Percentiles rank a stretch among this genome's conserved stretches.
Evolutionary conservation across 1,140 invertebrate species (phyloP).

Genomic region (Trissolcus basalis): DNA sequence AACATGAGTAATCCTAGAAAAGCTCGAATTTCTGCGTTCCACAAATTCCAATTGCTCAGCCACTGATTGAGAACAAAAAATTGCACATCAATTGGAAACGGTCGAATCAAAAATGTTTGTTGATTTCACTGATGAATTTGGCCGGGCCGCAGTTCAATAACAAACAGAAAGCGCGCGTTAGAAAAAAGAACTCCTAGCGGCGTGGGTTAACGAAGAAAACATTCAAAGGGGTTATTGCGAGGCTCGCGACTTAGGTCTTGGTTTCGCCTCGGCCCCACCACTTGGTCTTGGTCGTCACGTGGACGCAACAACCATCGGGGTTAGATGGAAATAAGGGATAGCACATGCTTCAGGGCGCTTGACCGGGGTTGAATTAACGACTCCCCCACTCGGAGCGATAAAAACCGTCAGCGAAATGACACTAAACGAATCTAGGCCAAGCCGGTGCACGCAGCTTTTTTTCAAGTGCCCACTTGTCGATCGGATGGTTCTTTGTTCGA

Average conservation of each 20-base stretch:
- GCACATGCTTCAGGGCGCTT: conserved; percentile 39
- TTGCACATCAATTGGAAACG: too few species aligned
- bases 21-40: too few species aligned
- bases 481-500: conserved; percentile 10
- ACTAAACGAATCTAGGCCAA: conserved; percentile 48
- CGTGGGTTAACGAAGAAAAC: conserved; percentile 61
- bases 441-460: conserved; percentile 20
- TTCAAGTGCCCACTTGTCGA: background rate
- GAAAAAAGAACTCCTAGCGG: conserved; percentile 23
- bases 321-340: conserved; percentile 48
- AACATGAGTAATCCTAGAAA: background rate
- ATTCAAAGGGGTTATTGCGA: conserved; percentile 67
- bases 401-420: conserved; percentile 37
- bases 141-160: too few species aligned
- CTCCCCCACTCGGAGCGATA: conserved; percentile 17
- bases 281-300: conserved; percentile 65
- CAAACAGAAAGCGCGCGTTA: background rate
- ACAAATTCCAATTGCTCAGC: too few species aligned
- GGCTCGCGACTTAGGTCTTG: conserved; percentile 61
- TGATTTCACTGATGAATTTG: background rate
- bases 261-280: conserved; percentile 64
- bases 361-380: conserved; percentile 47
- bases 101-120: too few species aligned
- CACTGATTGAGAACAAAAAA: background rate
- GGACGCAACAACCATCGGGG: conserved; percentile 58